Evolutionary conservation across 1,140 invertebrate species (phyloP).

Genomic region (Eriocheir sinensis): DNA sequence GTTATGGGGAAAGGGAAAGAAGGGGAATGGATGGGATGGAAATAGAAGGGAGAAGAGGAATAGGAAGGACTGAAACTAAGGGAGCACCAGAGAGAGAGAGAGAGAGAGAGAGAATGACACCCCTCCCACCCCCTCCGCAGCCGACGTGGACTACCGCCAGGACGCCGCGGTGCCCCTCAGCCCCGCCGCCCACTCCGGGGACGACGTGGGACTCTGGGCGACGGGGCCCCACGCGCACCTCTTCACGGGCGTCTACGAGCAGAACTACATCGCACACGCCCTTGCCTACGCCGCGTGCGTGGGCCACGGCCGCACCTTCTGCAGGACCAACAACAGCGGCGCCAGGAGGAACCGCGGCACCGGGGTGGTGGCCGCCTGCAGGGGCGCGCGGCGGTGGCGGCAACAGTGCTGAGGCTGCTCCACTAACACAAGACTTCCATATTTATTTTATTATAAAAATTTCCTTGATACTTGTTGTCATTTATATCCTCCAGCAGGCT

Average conservation of each 20-base stretch:
- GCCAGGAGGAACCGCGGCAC: constrained; percentile 31
- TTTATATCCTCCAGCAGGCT: no score
- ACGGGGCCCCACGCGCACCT: constrained; percentile 93
- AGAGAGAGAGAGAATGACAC: constrained; percentile 73
- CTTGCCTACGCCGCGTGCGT: constrained; percentile 90
- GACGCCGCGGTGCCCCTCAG: constrained; percentile 86
- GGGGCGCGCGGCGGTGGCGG: background rate
- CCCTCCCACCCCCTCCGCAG: constrained; percentile 86
- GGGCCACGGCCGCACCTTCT: constrained; percentile 82
- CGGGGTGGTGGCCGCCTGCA: background rate
- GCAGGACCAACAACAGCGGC: constrained; percentile 38
- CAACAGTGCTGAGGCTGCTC: background rate
- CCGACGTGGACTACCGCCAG: constrained; percentile 88
- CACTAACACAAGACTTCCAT: background rate
- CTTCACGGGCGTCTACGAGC: constrained; percentile 94
- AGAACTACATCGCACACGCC: constrained; percentile 94
- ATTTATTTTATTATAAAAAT: constrained; percentile 40
- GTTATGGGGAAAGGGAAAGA: background rate
- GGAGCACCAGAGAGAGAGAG: background rate
- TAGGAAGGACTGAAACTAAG: no score
- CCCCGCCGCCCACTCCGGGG: constrained; percentile 89
- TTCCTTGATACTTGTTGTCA: no score
- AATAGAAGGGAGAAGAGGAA: background rate
- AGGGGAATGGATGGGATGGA: background rate
- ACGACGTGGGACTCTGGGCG: constrained; percentile 93